A percentile compares a stretch with the other conserved stretches of the same genome.
Conservation (phyloP, 2,797 vertebrate species). For the Enteromius paludinosus region DNA sequence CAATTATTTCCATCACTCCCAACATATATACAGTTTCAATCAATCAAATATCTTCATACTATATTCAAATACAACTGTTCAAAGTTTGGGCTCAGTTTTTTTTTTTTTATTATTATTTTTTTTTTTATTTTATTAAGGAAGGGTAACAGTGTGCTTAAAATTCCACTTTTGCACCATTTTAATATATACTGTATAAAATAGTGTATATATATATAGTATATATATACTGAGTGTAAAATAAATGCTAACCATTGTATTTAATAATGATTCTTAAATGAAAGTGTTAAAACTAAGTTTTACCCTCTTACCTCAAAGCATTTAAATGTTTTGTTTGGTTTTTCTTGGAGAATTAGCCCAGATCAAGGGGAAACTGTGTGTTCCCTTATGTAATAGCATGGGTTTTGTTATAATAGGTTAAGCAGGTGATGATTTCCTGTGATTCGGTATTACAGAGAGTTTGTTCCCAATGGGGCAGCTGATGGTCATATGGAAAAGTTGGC, state of each 20-base stretch:
- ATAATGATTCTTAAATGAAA: not conserved
- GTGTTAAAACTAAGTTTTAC: not conserved
- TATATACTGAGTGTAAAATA: too few relatives aligned
- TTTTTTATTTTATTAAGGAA: not conserved
- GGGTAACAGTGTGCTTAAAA: not conserved
- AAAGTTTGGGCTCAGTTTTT: not conserved
- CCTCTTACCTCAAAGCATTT: not conserved
- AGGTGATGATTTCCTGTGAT: slow-evolving; percentile 35
- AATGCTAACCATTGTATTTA: not conserved
- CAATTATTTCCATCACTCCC: not conserved
- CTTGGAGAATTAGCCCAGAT: not conserved
- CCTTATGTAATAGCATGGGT: not conserved
- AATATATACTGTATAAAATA: too few relatives aligned
- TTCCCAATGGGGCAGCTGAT: slow-evolving; percentile 47
- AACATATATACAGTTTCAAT: not conserved
- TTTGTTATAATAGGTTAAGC: slow-evolving; percentile 23
- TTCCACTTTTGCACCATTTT: too few relatives aligned
- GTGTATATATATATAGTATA: too few relatives aligned
- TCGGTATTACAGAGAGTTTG: slow-evolving; percentile 30
- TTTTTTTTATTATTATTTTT: too few relatives aligned
- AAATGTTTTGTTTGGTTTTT: not conserved
- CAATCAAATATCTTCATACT: not conserved
- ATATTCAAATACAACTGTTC: not conserved
- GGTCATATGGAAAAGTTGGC: slow-evolving; percentile 54
- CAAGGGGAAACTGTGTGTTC: not conserved